Conservation (phyloP, 2,113 vertebrate genomes). For the Syngnathus floridae region DNA sequence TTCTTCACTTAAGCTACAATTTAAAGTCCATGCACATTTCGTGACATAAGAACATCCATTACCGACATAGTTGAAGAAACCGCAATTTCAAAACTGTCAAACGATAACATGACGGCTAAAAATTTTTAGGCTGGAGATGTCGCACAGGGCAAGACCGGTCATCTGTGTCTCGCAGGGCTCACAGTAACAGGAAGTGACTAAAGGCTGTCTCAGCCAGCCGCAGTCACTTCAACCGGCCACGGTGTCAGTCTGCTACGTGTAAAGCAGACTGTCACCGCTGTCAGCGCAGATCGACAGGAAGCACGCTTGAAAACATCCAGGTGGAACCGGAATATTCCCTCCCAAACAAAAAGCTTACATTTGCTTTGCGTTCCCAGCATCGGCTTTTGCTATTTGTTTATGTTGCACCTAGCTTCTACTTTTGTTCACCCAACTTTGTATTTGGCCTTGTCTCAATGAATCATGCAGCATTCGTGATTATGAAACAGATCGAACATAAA, state of each 20-base stretch:
- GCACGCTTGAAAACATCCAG: slow-evolving; percentile 2
- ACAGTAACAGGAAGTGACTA: slow-evolving; percentile 57
- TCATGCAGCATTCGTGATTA: slow-evolving; percentile 52
- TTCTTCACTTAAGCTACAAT: neutral
- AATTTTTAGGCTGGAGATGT: slow-evolving; percentile 3
- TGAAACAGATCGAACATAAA: slow-evolving; percentile 53
- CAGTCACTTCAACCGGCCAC: slow-evolving; percentile 46
- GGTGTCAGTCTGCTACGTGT: slow-evolving; percentile 53
- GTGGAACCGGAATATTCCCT: neutral
- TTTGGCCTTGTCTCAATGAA: slow-evolving; percentile 34
- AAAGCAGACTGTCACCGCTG: slow-evolving; percentile 40
- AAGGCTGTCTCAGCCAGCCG: slow-evolving; percentile 52
- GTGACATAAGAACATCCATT: neutral
- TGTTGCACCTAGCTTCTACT: slow-evolving; percentile 4
- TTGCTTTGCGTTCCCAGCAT: neutral
- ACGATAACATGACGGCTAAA: neutral
- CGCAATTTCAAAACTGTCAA: neutral
- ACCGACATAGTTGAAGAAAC: neutral
- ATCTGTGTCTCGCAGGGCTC: slow-evolving; percentile 22
- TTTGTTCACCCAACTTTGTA: slow-evolving; percentile 10
- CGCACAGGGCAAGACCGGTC: slow-evolving; percentile 35
- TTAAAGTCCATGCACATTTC: neutral
- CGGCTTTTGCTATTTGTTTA: neutral
- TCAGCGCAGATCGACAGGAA: slow-evolving; percentile 26
- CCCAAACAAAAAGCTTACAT: neutral